These are phyloP conservation scores for Phortica magna DNA, from an alignment of 2,888 invertebrate genomes.

Conservation along the genomic window DNA sequence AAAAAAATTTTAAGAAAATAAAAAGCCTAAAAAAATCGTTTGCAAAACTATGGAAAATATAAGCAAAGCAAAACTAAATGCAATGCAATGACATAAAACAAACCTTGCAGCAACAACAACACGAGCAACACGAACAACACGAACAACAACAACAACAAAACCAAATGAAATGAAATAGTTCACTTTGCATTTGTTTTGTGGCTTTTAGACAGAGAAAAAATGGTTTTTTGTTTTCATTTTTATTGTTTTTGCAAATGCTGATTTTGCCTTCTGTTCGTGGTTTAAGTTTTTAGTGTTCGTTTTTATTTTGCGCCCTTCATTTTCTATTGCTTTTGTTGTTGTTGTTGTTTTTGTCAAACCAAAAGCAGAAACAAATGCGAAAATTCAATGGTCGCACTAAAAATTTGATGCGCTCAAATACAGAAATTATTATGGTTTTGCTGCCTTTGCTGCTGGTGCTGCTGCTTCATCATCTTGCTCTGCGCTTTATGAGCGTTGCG, in stretches of 20 bases:
- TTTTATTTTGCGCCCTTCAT: background rate
- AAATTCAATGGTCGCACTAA: no score
- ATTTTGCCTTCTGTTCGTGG: background rate
- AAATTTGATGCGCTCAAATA: no score
- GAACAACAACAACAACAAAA: constrained; percentile 6
- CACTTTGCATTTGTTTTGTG: constrained; percentile 29
- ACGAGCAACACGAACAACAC: background rate
- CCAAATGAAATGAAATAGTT: constrained; percentile 12
- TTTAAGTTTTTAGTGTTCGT: background rate
- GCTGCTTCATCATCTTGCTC: no score
- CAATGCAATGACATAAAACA: background rate
- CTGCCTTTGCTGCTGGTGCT: no score
- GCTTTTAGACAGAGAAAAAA: constrained; percentile 1
- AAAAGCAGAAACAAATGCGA: no score
- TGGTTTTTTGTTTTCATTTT: background rate
- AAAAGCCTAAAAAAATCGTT: background rate
- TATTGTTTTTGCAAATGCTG: background rate
- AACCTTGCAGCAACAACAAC: no score
- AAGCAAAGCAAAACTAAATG: constrained; percentile 11
- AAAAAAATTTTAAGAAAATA: constrained; percentile 1
- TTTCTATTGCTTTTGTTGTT: background rate
- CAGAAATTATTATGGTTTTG: no score
- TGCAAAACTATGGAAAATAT: background rate
- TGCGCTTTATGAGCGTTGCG: no score
- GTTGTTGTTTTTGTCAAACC: no score